Conservation (phyloP, 2,113 vertebrate genomes). For the Stomatorhinus ivindoensis region DNA sequence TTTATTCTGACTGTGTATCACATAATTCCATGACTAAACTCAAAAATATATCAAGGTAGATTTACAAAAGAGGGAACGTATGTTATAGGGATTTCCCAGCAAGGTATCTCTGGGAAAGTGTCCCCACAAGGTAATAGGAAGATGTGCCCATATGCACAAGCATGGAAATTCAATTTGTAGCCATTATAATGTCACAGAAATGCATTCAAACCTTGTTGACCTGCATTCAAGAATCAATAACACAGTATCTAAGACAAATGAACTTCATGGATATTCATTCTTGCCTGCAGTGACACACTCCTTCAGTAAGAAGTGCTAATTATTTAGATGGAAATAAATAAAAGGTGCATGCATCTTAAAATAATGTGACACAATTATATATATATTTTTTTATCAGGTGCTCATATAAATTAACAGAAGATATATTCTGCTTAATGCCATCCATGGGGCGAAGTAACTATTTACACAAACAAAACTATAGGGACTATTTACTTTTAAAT, state of each 20-base stretch:
- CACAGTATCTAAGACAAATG: background rate
- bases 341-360: background rate
- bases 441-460: background rate
- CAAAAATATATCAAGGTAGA: background rate
- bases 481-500: background rate
- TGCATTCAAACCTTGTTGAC: background rate
- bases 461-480: background rate
- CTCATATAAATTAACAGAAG: background rate
- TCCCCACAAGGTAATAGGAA: background rate
- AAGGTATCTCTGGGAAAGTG: background rate
- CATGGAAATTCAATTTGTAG: background rate
- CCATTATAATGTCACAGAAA: background rate
- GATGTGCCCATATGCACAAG: background rate
- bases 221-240: background rate
- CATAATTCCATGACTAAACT: background rate
- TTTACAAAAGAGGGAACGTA: background rate
- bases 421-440: background rate
- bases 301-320: background rate
- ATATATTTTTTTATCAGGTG: background rate
- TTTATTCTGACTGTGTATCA: background rate
- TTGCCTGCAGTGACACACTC: background rate
- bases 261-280: background rate
- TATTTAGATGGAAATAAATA: background rate
- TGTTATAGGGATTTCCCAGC: background rate
- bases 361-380: background rate